Evolutionary conservation across 2,113 vertebrate species (phyloP).

Genomic region (Notothenia rossii): DNA sequence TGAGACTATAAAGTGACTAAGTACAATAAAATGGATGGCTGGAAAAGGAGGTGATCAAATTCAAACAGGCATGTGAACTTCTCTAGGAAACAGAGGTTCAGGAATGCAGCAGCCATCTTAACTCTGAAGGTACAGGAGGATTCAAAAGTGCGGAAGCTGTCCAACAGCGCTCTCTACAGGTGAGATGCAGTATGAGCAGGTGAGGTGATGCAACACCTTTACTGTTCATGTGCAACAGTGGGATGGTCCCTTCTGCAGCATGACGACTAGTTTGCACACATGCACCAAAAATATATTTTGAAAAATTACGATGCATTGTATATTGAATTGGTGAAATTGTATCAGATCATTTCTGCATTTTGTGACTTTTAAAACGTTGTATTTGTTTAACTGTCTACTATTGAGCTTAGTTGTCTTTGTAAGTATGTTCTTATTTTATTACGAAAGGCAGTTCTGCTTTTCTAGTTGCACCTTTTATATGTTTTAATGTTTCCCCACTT

Average conservation of each 20-base stretch:
- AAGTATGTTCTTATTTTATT: not conserved
- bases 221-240: too few species aligned
- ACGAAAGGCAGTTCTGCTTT: not conserved
- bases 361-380: not conserved
- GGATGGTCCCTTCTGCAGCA: not conserved
- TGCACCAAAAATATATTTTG: not conserved
- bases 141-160: not conserved
- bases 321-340: not conserved
- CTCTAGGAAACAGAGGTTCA: not conserved
- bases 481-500: not conserved
- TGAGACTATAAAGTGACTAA: not conserved
- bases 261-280: not conserved
- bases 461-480: not conserved
- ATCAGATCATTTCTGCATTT: not conserved
- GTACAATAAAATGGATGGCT: not conserved
- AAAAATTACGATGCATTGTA: not conserved
- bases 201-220: not conserved
- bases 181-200: not conserved
- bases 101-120: conserved; percentile 51
- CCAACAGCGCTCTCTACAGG: conserved; percentile 43
- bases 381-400: not conserved
- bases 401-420: not conserved
- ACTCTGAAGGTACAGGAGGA: not conserved
- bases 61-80: not conserved
- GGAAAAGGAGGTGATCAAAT: not conserved